Conservation (phyloP, 1,140 invertebrate species). For the Papilio xuthus region DNA sequence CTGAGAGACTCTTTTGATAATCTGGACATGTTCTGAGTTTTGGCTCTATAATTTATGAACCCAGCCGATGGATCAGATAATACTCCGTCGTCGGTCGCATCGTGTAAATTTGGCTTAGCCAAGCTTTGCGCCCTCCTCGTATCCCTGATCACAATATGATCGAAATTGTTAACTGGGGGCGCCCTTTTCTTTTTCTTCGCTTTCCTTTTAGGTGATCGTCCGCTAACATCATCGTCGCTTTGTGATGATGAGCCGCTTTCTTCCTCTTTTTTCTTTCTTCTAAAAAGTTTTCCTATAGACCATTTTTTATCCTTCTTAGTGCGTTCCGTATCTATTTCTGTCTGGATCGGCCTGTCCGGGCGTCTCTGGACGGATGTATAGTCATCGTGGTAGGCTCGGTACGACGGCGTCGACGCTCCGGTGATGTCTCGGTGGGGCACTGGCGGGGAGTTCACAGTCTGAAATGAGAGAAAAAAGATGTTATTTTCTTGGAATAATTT, state of each 20-base stretch:
- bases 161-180: constrained; percentile 75
- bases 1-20: constrained; percentile 70
- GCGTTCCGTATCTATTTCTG: constrained; percentile 63
- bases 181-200: constrained; percentile 74
- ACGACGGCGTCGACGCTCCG: constrained; percentile 55
- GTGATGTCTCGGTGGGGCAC: constrained; percentile 70
- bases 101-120: constrained; percentile 65
- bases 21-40: constrained; percentile 63
- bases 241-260: constrained; percentile 83
- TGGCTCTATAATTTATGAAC: constrained; percentile 76
- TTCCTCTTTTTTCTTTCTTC: constrained; percentile 85
- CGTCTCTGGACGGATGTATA: constrained; percentile 65
- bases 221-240: constrained; percentile 82
- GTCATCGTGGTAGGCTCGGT: constrained; percentile 71
- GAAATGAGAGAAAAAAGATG: constrained; percentile 48
- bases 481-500: constrained; percentile 40
- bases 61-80: constrained; percentile 80
- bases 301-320: constrained; percentile 85
- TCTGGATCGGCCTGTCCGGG: constrained; percentile 59
- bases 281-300: constrained; percentile 87
- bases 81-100: constrained; percentile 81
- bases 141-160: constrained; percentile 81
- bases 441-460: constrained; percentile 78
- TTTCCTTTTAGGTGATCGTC: constrained; percentile 77
- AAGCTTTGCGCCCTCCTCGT: constrained; percentile 77